Evolutionary conservation across 2,888 invertebrate genomes (phyloP).

Genomic region (Linnaemya vulpina): DNA sequence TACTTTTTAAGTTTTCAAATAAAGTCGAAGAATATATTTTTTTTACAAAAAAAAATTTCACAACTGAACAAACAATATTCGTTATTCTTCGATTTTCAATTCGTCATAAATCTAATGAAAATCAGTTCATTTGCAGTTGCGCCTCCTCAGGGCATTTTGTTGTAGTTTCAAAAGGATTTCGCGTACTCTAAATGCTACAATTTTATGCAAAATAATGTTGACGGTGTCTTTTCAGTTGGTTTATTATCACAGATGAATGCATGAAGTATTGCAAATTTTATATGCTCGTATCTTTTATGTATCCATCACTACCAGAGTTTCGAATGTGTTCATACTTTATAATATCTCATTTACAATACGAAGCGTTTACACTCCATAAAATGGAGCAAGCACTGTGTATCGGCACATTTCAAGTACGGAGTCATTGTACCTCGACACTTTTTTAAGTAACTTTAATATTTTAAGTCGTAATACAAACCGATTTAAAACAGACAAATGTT

Average conservation of each 20-base stretch:
- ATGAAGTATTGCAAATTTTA: conserved; percentile 37
- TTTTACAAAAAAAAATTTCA: too few relatives aligned
- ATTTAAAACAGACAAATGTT: too few relatives aligned
- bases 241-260: conserved; percentile 54
- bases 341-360: background rate
- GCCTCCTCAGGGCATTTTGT: background rate
- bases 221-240: conserved; percentile 50
- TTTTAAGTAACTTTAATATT: too few relatives aligned
- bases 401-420: too few relatives aligned
- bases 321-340: background rate
- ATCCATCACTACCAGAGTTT: conserved; percentile 2
- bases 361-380: background rate
- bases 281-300: conserved; percentile 8
- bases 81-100: conserved; percentile 3
- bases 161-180: conserved; percentile 22
- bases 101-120: conserved; percentile 7
- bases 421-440: too few relatives aligned
- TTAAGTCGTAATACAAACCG: too few relatives aligned
- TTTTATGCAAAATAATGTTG: conserved; percentile 55
- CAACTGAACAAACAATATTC: background rate
- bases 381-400: too few relatives aligned
- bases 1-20: too few relatives aligned
- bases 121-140: conserved; percentile 28
- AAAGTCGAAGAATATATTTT: too few relatives aligned
- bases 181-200: conserved; percentile 37